A percentile compares a stretch with the other conserved stretches of the same genome.
Evolutionary conservation across 1,140 invertebrate species (phyloP).

Genomic region (Cephus cinctus): DNA sequence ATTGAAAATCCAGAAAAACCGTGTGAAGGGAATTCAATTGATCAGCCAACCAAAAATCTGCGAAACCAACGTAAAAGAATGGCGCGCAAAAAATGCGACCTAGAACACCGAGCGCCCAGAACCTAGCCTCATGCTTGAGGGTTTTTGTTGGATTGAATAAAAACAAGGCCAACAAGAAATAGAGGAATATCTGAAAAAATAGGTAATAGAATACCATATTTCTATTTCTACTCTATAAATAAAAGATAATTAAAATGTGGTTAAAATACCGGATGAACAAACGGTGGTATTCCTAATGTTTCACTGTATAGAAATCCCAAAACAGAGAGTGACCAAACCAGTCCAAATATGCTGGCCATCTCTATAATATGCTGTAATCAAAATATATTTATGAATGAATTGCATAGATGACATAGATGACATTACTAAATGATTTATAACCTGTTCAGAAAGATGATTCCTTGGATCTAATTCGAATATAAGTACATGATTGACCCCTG

Average conservation of each 20-base stretch:
- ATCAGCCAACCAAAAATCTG: conserved; percentile 93
- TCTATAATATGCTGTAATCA: conserved; percentile 76
- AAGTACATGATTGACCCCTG: conserved; percentile 89
- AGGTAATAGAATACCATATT: not conserved
- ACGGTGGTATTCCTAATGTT: conserved; percentile 73
- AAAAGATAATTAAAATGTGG: not conserved
- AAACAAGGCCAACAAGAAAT: conserved; percentile 70
- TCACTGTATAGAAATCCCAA: conserved; percentile 69
- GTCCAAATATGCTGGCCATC: conserved; percentile 80
- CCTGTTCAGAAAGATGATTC: conserved; percentile 81
- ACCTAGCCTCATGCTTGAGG: conserved; percentile 74
- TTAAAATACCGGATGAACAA: conserved; percentile 68
- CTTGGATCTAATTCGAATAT: conserved; percentile 92
- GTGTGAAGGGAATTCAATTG: conserved; percentile 81
- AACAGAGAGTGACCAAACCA: conserved; percentile 77
- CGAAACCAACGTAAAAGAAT: conserved; percentile 83
- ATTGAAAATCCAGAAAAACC: conserved; percentile 80
- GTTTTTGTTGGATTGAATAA: conserved; percentile 80
- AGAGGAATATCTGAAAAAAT: conserved; percentile 53
- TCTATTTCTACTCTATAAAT: not conserved
- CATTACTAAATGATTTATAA: not conserved
- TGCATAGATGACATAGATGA: not conserved
- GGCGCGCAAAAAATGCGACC: conserved; percentile 75
- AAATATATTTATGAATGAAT: not conserved
- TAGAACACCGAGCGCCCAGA: conserved; percentile 58